Evolutionary conservation across 1,140 invertebrate species (phyloP).

Genomic region (Scaptomyza hsui): DNA sequence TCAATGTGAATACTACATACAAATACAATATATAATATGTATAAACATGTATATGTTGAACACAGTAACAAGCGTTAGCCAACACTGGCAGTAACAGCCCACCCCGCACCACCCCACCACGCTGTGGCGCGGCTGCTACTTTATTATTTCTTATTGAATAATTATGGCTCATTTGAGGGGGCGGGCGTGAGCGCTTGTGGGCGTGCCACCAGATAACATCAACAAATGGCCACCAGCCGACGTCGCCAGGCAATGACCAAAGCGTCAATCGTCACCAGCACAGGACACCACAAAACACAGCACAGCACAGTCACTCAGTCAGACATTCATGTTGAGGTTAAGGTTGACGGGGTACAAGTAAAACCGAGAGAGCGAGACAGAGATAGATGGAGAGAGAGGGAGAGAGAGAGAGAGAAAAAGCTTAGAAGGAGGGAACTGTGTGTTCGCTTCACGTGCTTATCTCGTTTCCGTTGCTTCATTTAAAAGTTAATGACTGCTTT

Average conservation of each 20-base stretch:
- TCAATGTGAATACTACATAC: conserved; percentile 72
- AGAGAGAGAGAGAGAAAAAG: background rate
- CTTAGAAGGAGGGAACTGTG: conserved; percentile 6
- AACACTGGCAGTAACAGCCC: background rate
- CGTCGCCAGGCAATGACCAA: conserved; percentile 20
- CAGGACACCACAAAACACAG: too few relatives aligned
- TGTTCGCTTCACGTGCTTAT: conserved; percentile 75
- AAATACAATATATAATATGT: too few relatives aligned
- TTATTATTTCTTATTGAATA: conserved; percentile 83
- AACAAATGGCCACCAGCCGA: conserved; percentile 32
- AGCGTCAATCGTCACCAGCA: conserved; percentile 39
- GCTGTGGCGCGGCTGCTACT: conserved; percentile 32
- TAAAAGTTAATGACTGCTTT: conserved; percentile 82
- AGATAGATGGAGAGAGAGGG: too few relatives aligned
- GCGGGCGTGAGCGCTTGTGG: conserved; percentile 1
- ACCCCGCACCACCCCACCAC: too few relatives aligned
- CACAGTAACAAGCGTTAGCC: conserved; percentile 17
- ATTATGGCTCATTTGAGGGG: conserved; percentile 78
- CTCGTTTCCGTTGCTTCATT: conserved; percentile 80
- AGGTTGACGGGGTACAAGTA: background rate
- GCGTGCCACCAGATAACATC: conserved; percentile 59
- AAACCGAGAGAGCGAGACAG: background rate
- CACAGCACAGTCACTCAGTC: too few relatives aligned
- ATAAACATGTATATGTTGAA: conserved; percentile 45
- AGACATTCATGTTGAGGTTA: background rate